A percentile compares a stretch with the other conserved stretches of the same genome.
phyloP scores from a whole-genome alignment of 1,140 invertebrate species.

The Ips typographus region DNA sequence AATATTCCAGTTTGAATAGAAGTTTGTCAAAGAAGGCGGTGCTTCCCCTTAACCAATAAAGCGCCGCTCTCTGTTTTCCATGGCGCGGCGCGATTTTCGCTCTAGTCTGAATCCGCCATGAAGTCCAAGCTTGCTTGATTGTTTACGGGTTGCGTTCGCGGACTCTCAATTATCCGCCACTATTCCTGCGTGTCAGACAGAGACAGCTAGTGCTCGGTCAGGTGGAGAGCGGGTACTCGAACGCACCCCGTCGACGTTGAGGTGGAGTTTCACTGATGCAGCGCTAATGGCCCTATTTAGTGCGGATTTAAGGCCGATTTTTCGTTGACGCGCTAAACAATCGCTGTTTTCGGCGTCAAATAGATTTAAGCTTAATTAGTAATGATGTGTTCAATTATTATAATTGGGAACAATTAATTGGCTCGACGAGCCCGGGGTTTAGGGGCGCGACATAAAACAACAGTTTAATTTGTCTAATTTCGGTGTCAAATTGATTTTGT shows the following conservation, averaged over 20 bases:
- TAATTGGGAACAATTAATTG: conserved; percentile 52
- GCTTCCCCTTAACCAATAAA: conserved; percentile 46
- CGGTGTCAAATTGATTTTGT: conserved; percentile 37
- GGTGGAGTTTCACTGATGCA: conserved; percentile 32
- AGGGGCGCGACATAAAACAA: conserved; percentile 41
- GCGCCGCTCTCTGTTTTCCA: conserved; percentile 28
- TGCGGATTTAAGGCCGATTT: conserved; percentile 33
- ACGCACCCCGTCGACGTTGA: conserved; percentile 16
- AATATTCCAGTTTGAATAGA: conserved; percentile 49
- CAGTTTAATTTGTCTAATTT: conserved; percentile 44
- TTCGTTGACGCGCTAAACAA: conserved; percentile 37
- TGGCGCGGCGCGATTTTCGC: conserved; percentile 33
- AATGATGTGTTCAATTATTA: conserved; percentile 52
- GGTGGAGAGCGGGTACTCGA: background rate
- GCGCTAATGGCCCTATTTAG: conserved; percentile 35
- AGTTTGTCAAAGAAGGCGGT: conserved; percentile 43
- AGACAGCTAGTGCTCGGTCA: background rate
- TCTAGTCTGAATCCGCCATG: conserved; percentile 32
- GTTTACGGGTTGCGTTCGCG: conserved; percentile 11
- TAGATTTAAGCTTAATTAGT: conserved; percentile 50
- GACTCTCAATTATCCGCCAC: conserved; percentile 4
- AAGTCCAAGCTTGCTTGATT: conserved; percentile 26
- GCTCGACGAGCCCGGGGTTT: conserved; percentile 41
- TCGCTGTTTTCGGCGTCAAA: conserved; percentile 42
- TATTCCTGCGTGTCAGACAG: background rate